These are phyloP conservation scores for Salticus scenicus DNA, from an alignment of 2,888 invertebrate genomes.

Conservation along the genomic window DNA sequence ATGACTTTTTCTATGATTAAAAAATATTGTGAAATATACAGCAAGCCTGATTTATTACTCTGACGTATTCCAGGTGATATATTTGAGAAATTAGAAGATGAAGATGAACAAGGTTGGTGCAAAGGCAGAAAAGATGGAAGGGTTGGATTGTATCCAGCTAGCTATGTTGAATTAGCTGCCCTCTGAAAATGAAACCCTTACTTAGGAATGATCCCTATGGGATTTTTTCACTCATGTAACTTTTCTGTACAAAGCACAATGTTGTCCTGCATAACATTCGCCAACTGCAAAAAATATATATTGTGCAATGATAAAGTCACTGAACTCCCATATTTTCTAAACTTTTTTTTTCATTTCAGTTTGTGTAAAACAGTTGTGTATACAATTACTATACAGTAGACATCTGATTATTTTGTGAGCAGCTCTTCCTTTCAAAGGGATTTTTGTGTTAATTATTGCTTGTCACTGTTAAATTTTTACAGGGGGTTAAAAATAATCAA, in stretches of 20 bases:
- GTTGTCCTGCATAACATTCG: slow-evolving; percentile 45
- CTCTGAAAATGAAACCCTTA: slow-evolving; percentile 25
- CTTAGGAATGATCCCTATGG: slow-evolving; percentile 47
- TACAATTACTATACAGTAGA: background rate
- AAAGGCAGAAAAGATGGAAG: slow-evolving; percentile 96
- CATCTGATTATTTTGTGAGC: background rate
- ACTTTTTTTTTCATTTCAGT: background rate
- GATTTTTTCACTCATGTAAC: slow-evolving; percentile 42
- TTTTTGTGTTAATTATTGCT: too few species aligned
- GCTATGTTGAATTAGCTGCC: slow-evolving; percentile 87
- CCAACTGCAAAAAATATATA: slow-evolving; percentile 28
- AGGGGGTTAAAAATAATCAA: too few species aligned
- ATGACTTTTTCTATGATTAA: too few species aligned
- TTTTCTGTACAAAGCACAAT: slow-evolving; percentile 63
- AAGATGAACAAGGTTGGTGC: slow-evolving; percentile 99
- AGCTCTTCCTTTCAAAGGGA: too few species aligned
- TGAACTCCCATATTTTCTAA: slow-evolving; percentile 22
- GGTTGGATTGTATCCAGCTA: slow-evolving; percentile 97
- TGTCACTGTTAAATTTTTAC: too few species aligned
- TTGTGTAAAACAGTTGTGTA: background rate
- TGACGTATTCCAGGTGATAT: slow-evolving; percentile 92
- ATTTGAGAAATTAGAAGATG: slow-evolving; percentile 97
- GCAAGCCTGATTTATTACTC: too few species aligned
- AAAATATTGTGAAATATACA: too few species aligned
- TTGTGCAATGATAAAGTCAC: slow-evolving; percentile 63